phyloP scores from a whole-genome alignment of 2,888 invertebrate species.

The Drosophila colorata region DNA sequence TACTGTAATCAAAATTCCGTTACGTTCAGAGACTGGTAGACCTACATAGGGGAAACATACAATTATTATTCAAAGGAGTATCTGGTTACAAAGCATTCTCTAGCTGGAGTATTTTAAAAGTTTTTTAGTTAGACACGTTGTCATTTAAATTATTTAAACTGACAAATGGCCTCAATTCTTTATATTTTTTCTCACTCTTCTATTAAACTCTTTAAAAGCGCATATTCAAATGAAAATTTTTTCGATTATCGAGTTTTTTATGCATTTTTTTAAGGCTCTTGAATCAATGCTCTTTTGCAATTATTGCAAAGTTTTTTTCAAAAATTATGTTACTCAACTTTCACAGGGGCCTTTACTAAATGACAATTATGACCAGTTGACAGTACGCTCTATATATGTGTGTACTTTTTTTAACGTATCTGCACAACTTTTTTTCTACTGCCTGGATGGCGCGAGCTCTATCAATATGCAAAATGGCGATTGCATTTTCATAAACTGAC shows the following conservation, averaged over 20 bases:
- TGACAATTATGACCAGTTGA: slow-evolving; percentile 50
- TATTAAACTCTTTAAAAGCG: background rate
- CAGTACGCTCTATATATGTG: background rate
- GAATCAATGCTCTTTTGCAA: slow-evolving; percentile 50
- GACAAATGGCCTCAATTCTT: slow-evolving; percentile 4
- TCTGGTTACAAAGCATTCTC: too few relatives aligned
- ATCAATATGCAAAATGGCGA: slow-evolving; percentile 68
- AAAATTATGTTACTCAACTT: slow-evolving; percentile 14
- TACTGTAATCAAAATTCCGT: too few relatives aligned
- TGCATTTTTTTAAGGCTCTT: slow-evolving; percentile 1
- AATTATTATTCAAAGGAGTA: too few relatives aligned
- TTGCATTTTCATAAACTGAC: slow-evolving; percentile 62
- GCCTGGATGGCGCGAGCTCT: slow-evolving; percentile 19
- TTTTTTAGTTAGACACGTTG: background rate
- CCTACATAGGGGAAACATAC: too few relatives aligned
- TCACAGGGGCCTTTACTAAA: slow-evolving; percentile 24
- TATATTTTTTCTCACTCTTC: background rate
- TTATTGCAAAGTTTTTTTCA: slow-evolving; percentile 52
- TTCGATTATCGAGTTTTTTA: background rate
- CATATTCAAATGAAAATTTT: background rate
- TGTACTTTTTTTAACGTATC: slow-evolving; percentile 1
- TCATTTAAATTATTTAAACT: background rate
- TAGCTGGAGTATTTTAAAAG: background rate
- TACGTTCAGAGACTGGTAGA: too few relatives aligned
- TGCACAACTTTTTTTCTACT: slow-evolving; percentile 16